These are phyloP conservation scores for Globodera ellingtonae DNA, from an alignment of 1,140 invertebrate species.

Conservation along the genomic window DNA sequence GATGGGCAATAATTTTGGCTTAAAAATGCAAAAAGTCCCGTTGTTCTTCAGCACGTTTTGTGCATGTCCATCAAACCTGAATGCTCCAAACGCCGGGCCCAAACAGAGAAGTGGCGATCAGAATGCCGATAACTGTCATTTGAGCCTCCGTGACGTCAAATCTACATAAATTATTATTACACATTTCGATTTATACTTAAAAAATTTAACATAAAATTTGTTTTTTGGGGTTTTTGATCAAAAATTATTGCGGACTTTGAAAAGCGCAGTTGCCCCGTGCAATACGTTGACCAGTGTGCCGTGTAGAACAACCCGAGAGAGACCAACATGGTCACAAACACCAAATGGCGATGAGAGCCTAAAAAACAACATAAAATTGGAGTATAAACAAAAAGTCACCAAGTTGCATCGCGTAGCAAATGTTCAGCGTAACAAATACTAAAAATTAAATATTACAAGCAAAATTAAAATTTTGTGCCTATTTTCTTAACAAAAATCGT, in stretches of 20 bases:
- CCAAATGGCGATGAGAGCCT: slow-evolving; percentile 75
- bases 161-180: slow-evolving; percentile 57
- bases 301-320: slow-evolving; percentile 93
- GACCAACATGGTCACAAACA: slow-evolving; percentile 91
- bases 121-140: slow-evolving; percentile 85
- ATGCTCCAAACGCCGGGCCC: slow-evolving; percentile 83
- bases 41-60: no score
- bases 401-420: slow-evolving; percentile 85
- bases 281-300: slow-evolving; percentile 99
- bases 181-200: background rate
- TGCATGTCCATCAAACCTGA: slow-evolving; percentile 70
- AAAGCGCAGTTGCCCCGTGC: slow-evolving; percentile 86
- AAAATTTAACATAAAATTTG: background rate
- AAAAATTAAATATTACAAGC: background rate
- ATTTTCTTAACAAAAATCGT: no score
- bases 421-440: slow-evolving; percentile 91
- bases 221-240: slow-evolving; percentile 3
- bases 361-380: background rate
- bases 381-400: slow-evolving; percentile 63
- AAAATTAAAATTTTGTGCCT: no score
- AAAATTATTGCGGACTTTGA: slow-evolving; percentile 69
- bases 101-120: slow-evolving; percentile 82
- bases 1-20: no score
- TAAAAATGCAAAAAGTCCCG: no score
- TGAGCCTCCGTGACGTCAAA: slow-evolving; percentile 98